Conservation (phyloP, 1,140 invertebrate species). For the Trichoplusia ni region DNA sequence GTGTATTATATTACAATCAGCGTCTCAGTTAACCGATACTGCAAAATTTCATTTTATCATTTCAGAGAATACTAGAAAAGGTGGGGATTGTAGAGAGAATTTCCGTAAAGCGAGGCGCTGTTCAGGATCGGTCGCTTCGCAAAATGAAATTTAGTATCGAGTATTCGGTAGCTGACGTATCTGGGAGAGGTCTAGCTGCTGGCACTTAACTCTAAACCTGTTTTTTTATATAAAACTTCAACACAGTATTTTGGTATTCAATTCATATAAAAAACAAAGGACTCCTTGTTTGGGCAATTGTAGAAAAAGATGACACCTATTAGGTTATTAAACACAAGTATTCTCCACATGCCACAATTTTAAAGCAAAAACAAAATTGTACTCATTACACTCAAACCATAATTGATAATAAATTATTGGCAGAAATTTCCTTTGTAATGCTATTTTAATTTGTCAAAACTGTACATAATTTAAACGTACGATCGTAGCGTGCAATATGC, state of each 20-base stretch:
- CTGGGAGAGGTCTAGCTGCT: background rate
- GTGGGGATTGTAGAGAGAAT: conserved; percentile 24
- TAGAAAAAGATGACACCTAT: too few species aligned
- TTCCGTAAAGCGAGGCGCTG: conserved; percentile 35
- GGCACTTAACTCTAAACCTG: too few species aligned
- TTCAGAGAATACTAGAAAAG: conserved; percentile 6
- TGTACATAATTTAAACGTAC: conserved; percentile 4
- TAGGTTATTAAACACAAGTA: too few species aligned
- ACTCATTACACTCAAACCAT: background rate
- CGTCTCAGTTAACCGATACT: too few species aligned
- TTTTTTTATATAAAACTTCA: too few species aligned
- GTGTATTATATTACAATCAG: too few species aligned
- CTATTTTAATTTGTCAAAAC: background rate
- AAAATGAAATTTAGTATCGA: conserved; percentile 52
- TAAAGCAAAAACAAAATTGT: background rate
- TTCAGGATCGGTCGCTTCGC: conserved; percentile 37
- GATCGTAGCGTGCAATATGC: background rate
- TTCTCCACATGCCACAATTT: too few species aligned
- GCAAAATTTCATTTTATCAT: background rate
- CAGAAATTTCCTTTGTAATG: background rate
- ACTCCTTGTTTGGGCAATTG: too few species aligned
- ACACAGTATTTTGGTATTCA: too few species aligned
- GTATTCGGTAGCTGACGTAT: conserved; percentile 30
- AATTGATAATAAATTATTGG: conserved; percentile 5
- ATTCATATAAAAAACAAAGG: too few species aligned